Evolutionary conservation across 1,140 invertebrate genomes (phyloP).

Genomic region (Ceratina calcarata): DNA sequence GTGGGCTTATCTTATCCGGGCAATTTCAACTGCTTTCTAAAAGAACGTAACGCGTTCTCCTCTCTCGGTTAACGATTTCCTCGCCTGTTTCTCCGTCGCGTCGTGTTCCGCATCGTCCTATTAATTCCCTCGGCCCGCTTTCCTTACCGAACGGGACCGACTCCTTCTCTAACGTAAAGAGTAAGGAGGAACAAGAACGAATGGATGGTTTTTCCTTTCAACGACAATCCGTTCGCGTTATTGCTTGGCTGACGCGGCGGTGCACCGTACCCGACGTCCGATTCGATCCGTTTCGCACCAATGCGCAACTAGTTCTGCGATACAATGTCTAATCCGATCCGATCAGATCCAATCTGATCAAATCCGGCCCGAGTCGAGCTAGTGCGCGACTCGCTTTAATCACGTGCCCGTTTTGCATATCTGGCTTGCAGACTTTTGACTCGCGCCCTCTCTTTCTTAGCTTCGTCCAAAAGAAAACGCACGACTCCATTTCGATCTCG

Average conservation of each 20-base stretch:
- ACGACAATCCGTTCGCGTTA: slow-evolving; percentile 42
- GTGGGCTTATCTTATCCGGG: slow-evolving; percentile 8
- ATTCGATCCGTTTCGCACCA: slow-evolving; percentile 53
- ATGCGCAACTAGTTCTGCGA: slow-evolving; percentile 51
- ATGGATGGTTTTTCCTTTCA: slow-evolving; percentile 16
- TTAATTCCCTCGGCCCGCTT: neutral
- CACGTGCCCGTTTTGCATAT: slow-evolving; percentile 47
- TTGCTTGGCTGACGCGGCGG: slow-evolving; percentile 27
- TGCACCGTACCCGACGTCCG: slow-evolving; percentile 42
- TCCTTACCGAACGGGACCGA: neutral
- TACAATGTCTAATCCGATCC: slow-evolving; percentile 53
- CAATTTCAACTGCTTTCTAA: slow-evolving; percentile 21
- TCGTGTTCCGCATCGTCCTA: slow-evolving; percentile 2
- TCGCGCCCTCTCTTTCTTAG: neutral
- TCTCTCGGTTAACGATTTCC: neutral
- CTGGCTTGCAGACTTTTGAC: slow-evolving; percentile 36
- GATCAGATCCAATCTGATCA: slow-evolving; percentile 53
- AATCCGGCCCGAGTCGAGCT: slow-evolving; percentile 44
- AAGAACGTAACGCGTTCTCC: neutral
- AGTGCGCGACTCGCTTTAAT: slow-evolving; percentile 45
- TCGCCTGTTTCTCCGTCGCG: slow-evolving; percentile 6
- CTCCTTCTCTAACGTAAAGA: no score
- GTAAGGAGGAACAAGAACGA: slow-evolving; percentile 6
- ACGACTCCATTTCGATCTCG: no score
- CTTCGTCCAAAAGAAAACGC: neutral